Evolutionary conservation across 2,113 vertebrate genomes (phyloP).

Genomic region (Sceloporus undulatus): DNA sequence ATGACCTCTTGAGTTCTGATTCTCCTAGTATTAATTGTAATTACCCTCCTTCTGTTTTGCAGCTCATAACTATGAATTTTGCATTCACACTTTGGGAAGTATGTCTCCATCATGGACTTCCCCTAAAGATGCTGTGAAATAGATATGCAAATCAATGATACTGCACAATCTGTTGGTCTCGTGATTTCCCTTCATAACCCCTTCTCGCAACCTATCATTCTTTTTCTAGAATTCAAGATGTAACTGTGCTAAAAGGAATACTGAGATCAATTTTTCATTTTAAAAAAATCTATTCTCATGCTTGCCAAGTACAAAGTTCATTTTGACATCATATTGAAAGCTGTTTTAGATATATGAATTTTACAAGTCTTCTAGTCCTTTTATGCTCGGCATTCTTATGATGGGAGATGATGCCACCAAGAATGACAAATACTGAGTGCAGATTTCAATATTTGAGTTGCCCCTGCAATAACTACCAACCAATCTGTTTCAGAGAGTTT

Average conservation of each 20-base stretch:
- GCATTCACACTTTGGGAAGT: neutral
- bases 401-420: neutral
- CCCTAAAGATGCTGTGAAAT: slow-evolving; percentile 22
- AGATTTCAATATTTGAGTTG: too few species aligned
- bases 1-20: neutral
- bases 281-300: neutral
- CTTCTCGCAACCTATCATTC: neutral
- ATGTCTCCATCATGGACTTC: slow-evolving; percentile 38
- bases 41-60: slow-evolving; percentile 1
- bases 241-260: neutral
- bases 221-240: neutral
- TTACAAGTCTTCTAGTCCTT: neutral
- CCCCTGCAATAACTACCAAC: too few species aligned
- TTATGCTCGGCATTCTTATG: rapidly evolving
- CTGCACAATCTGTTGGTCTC: slow-evolving; percentile 14
- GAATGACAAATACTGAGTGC: neutral
- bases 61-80: neutral
- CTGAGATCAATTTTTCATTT: neutral
- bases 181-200: slow-evolving; percentile 18
- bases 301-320: neutral
- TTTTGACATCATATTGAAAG: neutral
- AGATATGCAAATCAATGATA: slow-evolving; percentile 10
- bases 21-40: neutral
- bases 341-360: neutral
- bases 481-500: too few species aligned